Evolutionary conservation across 2,113 vertebrate species (phyloP).

Genomic region (Cyphomyrus plagiostoma): DNA sequence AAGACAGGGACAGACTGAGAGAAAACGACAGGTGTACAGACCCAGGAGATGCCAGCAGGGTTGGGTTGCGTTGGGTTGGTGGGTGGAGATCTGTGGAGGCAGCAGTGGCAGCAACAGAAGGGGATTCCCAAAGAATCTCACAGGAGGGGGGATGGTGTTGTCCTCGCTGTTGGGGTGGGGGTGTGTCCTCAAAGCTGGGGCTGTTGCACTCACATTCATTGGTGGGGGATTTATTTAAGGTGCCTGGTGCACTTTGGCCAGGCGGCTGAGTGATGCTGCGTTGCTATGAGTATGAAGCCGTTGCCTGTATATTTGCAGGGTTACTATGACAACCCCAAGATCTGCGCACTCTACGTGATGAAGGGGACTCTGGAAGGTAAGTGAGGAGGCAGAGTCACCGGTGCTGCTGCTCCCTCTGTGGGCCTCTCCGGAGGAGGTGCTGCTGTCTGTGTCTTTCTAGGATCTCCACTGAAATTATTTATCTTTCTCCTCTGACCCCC

Average conservation of each 20-base stretch:
- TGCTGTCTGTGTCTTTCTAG: not conserved
- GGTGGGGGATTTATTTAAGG: not conserved
- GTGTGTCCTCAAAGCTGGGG: not conserved
- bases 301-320: conserved; percentile 62
- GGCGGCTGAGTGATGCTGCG: not conserved
- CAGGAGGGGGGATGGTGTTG: not conserved
- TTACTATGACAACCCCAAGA: conserved; percentile 98
- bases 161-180: too few species aligned
- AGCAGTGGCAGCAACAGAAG: not conserved
- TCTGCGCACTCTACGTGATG: conserved; percentile 93
- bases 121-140: not conserved
- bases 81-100: conserved; percentile 24
- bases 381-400: conserved; percentile 26
- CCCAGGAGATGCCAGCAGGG: conserved; percentile 7
- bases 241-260: not conserved
- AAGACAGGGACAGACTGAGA: not conserved
- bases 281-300: not conserved
- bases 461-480: conserved; percentile 9
- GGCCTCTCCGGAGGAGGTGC: not conserved
- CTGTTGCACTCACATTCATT: not conserved
- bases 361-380: conserved; percentile 90
- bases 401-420: not conserved
- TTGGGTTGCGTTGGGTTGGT: conserved; percentile 14
- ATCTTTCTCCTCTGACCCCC: not conserved
- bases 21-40: conserved; percentile 29